A percentile compares a stretch with the other conserved stretches of the same genome.
These are phyloP conservation scores for Andrena haemorrhoa DNA, from an alignment of 2,888 invertebrate species.

Conservation along the genomic window DNA sequence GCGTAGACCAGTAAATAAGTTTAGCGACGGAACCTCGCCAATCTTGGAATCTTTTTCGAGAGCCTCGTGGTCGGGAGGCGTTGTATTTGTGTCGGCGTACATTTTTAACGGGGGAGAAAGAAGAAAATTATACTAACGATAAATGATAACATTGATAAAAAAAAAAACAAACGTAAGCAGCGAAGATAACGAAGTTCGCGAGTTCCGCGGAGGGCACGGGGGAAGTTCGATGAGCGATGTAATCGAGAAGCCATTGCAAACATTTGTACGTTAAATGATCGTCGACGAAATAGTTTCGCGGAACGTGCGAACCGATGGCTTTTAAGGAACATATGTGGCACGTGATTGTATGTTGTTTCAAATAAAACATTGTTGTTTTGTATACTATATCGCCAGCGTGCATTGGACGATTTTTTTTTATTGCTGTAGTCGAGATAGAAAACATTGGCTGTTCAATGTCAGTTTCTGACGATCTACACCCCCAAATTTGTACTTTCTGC, in stretches of 20 bases:
- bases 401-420: too few relatives aligned
- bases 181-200: constrained; percentile 53
- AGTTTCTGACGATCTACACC: too few relatives aligned
- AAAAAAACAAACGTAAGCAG: constrained; percentile 17
- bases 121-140: constrained; percentile 39
- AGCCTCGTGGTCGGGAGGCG: constrained; percentile 25
- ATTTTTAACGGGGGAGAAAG: constrained; percentile 53
- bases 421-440: too few relatives aligned
- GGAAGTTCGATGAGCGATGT: neutral
- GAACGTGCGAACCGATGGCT: constrained; percentile 66
- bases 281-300: constrained; percentile 46
- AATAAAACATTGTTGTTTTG: constrained; percentile 82
- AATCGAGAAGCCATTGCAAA: neutral
- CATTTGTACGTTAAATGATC: constrained; percentile 40
- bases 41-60: constrained; percentile 38
- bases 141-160: constrained; percentile 36
- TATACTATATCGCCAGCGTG: constrained; percentile 58
- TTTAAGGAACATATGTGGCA: constrained; percentile 72
- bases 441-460: too few relatives aligned
- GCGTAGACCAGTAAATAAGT: constrained; percentile 48
- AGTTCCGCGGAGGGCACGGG: constrained; percentile 46
- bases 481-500: too few relatives aligned
- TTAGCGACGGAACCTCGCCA: constrained; percentile 61
- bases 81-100: constrained; percentile 61
- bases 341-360: constrained; percentile 80